Evolutionary conservation across 1,140 invertebrate genomes (phyloP).

Genomic region (Calephelis nemesis): DNA sequence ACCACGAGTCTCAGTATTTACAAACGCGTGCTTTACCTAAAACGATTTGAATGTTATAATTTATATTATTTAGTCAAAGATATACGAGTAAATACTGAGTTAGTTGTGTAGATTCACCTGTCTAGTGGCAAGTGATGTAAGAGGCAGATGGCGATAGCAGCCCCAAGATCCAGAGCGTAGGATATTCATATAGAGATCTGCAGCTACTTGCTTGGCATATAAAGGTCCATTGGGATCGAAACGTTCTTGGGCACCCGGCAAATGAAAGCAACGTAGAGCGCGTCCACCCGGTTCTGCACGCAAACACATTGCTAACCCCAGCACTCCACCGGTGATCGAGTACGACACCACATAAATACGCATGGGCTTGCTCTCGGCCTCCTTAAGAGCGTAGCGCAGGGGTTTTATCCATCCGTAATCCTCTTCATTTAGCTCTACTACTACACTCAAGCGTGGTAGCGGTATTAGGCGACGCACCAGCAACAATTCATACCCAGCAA

Average conservation of each 20-base stretch:
- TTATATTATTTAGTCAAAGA: conserved; percentile 81
- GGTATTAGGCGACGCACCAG: conserved; percentile 79
- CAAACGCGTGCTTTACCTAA: conserved; percentile 92
- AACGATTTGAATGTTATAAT: conserved; percentile 20
- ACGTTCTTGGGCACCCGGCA: conserved; percentile 83
- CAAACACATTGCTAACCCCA: conserved; percentile 94
- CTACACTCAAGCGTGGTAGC: conserved; percentile 57
- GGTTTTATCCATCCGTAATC: conserved; percentile 90
- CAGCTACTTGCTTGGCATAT: conserved; percentile 83
- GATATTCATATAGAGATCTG: conserved; percentile 92
- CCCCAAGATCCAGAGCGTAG: conserved; percentile 90
- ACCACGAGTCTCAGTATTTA: conserved; percentile 93
- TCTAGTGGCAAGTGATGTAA: conserved; percentile 50
- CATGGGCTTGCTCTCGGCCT: conserved; percentile 78
- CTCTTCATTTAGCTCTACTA: conserved; percentile 83
- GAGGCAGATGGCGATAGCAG: conserved; percentile 88
- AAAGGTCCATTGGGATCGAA: conserved; percentile 80
- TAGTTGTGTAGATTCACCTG: no score
- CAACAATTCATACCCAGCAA: conserved; percentile 81
- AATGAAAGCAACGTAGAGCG: conserved; percentile 85
- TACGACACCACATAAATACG: conserved; percentile 85
- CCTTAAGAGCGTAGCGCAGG: conserved; percentile 85
- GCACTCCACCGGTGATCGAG: conserved; percentile 82
- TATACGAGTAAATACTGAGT: conserved; percentile 38
- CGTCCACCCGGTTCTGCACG: conserved; percentile 90